Evolutionary conservation across 2,888 invertebrate species (phyloP).

Genomic region (Zelleria hepariella): DNA sequence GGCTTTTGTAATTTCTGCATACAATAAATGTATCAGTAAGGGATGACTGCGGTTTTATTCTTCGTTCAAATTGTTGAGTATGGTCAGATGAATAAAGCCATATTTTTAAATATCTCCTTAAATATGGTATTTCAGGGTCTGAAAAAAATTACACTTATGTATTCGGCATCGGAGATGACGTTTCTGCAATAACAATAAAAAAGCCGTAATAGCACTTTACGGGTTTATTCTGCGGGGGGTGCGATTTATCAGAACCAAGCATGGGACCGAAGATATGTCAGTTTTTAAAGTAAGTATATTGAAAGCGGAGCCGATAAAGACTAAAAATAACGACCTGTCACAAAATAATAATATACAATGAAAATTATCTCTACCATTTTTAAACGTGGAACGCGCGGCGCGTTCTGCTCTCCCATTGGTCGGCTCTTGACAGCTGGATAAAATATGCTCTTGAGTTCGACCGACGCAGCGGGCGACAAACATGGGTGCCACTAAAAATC

Average conservation of each 20-base stretch:
- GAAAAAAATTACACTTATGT: no score
- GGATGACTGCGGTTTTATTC: no score
- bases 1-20: no score
- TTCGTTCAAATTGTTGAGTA: no score
- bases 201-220: background rate
- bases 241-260: constrained; percentile 11
- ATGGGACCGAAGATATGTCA: constrained; percentile 27
- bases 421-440: constrained; percentile 61
- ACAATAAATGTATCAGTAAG: no score
- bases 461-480: constrained; percentile 66
- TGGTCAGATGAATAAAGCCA: no score
- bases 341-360: constrained; percentile 70
- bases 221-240: no score
- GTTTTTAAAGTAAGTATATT: constrained; percentile 36
- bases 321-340: constrained; percentile 70
- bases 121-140: no score
- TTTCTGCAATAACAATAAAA: no score
- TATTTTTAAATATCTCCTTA: no score
- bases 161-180: no score
- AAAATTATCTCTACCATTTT: constrained; percentile 70
- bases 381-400: constrained; percentile 50
- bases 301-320: constrained; percentile 59
- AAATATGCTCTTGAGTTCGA: constrained; percentile 45
- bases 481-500: constrained; percentile 60
- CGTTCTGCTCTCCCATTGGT: constrained; percentile 47